Conservation (phyloP, 2,113 vertebrate species). For the Entosphenus tridentatus region DNA sequence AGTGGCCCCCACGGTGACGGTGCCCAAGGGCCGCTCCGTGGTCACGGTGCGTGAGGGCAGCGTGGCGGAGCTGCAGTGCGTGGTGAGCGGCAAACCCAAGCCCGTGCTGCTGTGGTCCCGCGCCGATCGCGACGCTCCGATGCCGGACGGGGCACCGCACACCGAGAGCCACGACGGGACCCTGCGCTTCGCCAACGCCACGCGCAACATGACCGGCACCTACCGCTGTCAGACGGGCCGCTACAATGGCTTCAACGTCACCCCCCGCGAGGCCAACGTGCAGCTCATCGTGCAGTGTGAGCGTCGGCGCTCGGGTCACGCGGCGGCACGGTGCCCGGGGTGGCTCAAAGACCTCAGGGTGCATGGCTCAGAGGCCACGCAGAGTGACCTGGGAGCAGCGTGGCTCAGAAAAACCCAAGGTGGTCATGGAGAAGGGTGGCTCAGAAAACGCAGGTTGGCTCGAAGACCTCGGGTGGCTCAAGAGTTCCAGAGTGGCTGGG, state of each 20-base stretch:
- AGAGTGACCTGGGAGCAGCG: too few relatives aligned
- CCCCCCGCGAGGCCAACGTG: constrained; percentile 51
- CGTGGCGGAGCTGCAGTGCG: constrained; percentile 47
- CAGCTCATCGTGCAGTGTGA: constrained; percentile 87
- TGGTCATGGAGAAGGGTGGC: too few relatives aligned
- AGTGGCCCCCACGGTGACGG: constrained; percentile 62
- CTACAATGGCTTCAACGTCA: constrained; percentile 89
- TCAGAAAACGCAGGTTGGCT: too few relatives aligned
- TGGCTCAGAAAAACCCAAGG: too few relatives aligned
- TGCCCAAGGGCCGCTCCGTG: constrained; percentile 41
- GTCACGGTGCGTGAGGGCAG: constrained; percentile 58
- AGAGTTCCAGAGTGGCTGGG: too few relatives aligned
- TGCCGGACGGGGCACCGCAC: constrained; percentile 39
- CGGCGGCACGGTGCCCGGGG: too few relatives aligned
- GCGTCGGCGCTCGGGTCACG: constrained; percentile 16
- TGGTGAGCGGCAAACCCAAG: constrained; percentile 65
- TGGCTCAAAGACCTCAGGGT: too few relatives aligned
- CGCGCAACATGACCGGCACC: constrained; percentile 53
- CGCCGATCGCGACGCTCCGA: constrained; percentile 50
- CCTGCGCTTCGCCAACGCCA: constrained; percentile 43
- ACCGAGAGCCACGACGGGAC: constrained; percentile 57
- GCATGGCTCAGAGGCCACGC: too few relatives aligned
- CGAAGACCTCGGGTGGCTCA: too few relatives aligned
- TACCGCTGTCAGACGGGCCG: constrained; percentile 86
- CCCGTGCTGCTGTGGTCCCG: constrained; percentile 79